These are phyloP conservation scores for Callionymus lyra DNA, from an alignment of 2,113 vertebrate species.

Conservation along the genomic window DNA sequence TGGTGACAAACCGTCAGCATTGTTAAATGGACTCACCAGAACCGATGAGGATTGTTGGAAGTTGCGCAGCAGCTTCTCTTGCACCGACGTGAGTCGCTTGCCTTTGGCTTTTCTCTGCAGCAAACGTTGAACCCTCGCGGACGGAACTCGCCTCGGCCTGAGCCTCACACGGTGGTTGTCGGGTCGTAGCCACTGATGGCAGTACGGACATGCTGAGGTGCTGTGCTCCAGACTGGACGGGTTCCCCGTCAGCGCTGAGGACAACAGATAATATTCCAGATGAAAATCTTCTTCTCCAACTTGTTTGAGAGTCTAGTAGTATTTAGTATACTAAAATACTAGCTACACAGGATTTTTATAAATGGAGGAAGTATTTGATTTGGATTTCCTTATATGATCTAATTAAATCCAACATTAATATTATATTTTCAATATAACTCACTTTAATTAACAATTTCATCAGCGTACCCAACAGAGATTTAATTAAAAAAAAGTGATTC, in stretches of 20 bases:
- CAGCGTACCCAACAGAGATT: too few relatives aligned
- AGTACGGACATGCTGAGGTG: constrained; percentile 69
- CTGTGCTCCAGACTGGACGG: constrained; percentile 3
- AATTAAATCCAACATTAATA: too few relatives aligned
- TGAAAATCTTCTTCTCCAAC: too few relatives aligned
- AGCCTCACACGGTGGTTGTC: constrained; percentile 73
- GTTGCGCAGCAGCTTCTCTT: constrained; percentile 70
- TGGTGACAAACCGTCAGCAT: background rate
- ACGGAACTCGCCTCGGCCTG: constrained; percentile 72
- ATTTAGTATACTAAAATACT: too few relatives aligned
- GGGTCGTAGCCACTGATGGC: constrained; percentile 76
- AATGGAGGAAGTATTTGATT: too few relatives aligned
- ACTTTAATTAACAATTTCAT: too few relatives aligned
- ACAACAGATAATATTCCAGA: background rate
- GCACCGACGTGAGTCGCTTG: constrained; percentile 68
- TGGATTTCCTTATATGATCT: too few relatives aligned
- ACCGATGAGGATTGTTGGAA: constrained; percentile 72
- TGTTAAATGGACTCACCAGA: constrained; percentile 71
- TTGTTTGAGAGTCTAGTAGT: too few relatives aligned
- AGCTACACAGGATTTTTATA: too few relatives aligned
- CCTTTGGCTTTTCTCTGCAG: constrained; percentile 66
- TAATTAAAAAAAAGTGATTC: too few relatives aligned
- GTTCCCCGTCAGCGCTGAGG: background rate
- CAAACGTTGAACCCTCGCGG: constrained; percentile 67
- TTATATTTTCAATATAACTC: too few relatives aligned